Conservation (phyloP, 2,888 invertebrate species). For the Mimas tiliae region DNA sequence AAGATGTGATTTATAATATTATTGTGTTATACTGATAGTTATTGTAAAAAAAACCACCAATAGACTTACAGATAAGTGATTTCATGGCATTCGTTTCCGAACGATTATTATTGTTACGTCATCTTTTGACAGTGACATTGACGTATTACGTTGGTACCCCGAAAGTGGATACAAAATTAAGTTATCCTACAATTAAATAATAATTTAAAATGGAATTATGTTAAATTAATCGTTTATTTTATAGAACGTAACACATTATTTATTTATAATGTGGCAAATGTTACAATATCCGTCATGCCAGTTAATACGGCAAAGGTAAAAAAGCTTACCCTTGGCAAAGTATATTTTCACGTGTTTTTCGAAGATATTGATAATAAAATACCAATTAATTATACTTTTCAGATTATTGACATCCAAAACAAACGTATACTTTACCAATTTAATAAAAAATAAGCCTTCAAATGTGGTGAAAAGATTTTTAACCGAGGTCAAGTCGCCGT, state of each 20-base stretch:
- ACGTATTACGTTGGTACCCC: conserved; percentile 28
- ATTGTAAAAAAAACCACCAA: too few species aligned
- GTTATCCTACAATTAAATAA: conserved; percentile 10
- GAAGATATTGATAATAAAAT: conserved; percentile 31
- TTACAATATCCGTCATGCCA: conserved; percentile 65
- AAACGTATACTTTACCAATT: conserved; percentile 58
- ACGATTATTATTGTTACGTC: conserved; percentile 38
- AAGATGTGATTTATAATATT: too few species aligned
- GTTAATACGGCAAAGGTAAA: conserved; percentile 67
- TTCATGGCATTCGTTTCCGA: conserved; percentile 34
- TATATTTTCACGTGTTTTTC: conserved; percentile 19
- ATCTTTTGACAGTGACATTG: conserved; percentile 43
- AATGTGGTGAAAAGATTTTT: conserved; percentile 60
- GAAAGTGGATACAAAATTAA: neutral
- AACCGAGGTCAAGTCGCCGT: conserved; percentile 55
- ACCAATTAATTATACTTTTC: conserved; percentile 45
- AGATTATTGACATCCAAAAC: conserved; percentile 64
- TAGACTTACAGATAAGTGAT: too few species aligned
- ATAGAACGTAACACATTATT: conserved; percentile 30
- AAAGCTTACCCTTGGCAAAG: neutral
- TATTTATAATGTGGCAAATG: conserved; percentile 72
- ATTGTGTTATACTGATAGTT: too few species aligned
- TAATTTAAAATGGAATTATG: conserved; percentile 51
- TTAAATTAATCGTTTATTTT: conserved; percentile 37
- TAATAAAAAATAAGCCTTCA: conserved; percentile 63